Evolutionary conservation across 2,888 invertebrate genomes (phyloP), one percentile per base, ranked within the genome.

Genomic region (Leucoptera coffeella): DNA sequence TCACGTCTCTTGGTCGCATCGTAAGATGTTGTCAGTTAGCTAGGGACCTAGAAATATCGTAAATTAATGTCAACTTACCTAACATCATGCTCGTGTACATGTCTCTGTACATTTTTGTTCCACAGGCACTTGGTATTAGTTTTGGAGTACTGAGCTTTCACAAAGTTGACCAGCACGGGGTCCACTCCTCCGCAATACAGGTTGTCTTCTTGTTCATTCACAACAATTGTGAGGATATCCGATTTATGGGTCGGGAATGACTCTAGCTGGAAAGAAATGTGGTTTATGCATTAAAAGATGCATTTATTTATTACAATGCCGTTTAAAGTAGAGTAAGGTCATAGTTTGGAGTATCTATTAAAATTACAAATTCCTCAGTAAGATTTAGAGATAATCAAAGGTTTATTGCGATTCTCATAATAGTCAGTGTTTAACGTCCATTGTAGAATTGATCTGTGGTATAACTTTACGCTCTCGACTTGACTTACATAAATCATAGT

Each of bases 1-100:
- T n/a, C n/a, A n/a, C n/a, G n/a, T n/a, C n/a, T n/a, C n/a, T n/a
- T n/a, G n/a, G n/a, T n/a, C 2, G 4, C 8, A 28, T 27, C 14
- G 15, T 5, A 23, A 25, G 8, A 22, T 14, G 23, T 9, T 13
- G 9, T 13, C 12, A n/a, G 7, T 7, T 17, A 7, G 17, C 17
- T 7, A 17, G 17, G 7, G 9, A 17, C 7, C 9, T 7, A 17
- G 6, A n/a, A n/a, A n/a, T n/a, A n/a, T n/a, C n/a, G n/a, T n/a
- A 12, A 12, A 8, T 9, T 12, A 14, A 4, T 23, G 22, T 12
- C 12, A 10, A 3, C 14, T 30, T 47, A 69, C 62, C 75, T 64
- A 1, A 95, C 89, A 59, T 93, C 93, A 50, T 95, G 91, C 25
- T 82, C 81, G 51, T 95, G 94, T 26, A 88, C 78, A 41, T 77